A percentile compares a stretch with the other conserved stretches of the same genome.
phyloP scores from a whole-genome alignment of 2,888 invertebrate species.

The Adineta ricciae region DNA sequence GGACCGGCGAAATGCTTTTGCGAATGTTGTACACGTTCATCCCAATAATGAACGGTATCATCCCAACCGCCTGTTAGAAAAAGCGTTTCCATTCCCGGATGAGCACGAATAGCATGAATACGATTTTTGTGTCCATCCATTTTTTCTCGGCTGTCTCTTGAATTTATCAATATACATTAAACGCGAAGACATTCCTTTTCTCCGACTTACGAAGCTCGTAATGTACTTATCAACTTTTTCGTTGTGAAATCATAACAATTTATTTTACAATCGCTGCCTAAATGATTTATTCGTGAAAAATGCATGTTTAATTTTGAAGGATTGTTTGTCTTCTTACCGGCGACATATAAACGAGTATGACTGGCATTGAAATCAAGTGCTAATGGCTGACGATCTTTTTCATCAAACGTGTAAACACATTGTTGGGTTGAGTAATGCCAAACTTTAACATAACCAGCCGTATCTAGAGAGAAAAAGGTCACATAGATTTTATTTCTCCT shows the following conservation, averaged over 20 bases:
- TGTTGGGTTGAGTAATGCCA: constrained; percentile 31
- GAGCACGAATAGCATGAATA: constrained; percentile 46
- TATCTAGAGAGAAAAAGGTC: not conserved
- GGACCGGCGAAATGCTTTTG: constrained; percentile 43
- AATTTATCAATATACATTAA: not conserved
- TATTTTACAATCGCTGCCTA: constrained; percentile 40
- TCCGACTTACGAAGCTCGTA: constrained; percentile 43
- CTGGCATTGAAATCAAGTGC: constrained; percentile 27
- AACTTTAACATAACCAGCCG: constrained; percentile 30
- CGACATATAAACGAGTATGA: constrained; percentile 16
- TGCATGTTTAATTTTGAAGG: too few relatives aligned
- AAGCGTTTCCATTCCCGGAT: constrained; percentile 41
- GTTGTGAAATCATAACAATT: constrained; percentile 45
- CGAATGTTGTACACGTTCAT: constrained; percentile 35
- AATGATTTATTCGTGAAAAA: too few relatives aligned
- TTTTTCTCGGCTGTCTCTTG: constrained; percentile 36
- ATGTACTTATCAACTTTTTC: constrained; percentile 40
- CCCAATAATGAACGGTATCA: constrained; percentile 46
- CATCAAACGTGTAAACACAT: constrained; percentile 28
- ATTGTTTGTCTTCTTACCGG: not conserved
- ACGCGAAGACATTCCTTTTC: too few relatives aligned
- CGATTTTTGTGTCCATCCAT: constrained; percentile 49
- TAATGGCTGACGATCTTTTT: constrained; percentile 26
- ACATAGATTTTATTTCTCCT: too few relatives aligned
- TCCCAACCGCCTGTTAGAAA: constrained; percentile 50